Percentiles rank a stretch among this genome's conserved stretches.
Conservation (phyloP, 2,113 vertebrate species). For the Patagioenas fasciata region DNA sequence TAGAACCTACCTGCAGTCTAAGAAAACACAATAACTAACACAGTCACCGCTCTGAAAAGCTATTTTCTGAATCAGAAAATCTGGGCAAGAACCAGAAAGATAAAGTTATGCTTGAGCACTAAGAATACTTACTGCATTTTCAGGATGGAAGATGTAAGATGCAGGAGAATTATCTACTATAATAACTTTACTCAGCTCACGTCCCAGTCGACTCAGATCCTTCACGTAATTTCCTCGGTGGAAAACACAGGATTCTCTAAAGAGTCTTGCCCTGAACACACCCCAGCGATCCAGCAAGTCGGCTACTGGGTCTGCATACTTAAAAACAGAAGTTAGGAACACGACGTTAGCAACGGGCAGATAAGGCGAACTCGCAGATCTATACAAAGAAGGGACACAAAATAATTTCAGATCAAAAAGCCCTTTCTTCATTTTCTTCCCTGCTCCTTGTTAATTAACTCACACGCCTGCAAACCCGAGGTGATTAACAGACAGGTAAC, state of each 20-base stretch:
- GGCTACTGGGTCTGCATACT: constrained; percentile 97
- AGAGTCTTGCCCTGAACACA: constrained; percentile 92
- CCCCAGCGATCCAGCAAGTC: constrained; percentile 96
- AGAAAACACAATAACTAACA: not conserved
- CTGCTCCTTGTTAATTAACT: constrained; percentile 17
- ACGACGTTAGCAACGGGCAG: not conserved
- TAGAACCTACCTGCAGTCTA: not conserved
- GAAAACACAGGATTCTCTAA: constrained; percentile 98
- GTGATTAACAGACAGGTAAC: not conserved
- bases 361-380: not conserved
- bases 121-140: constrained; percentile 89
- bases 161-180: constrained; percentile 98
- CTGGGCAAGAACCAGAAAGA: not conserved
- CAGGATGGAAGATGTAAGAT: constrained; percentile 98
- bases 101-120: not conserved
- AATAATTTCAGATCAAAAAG: not conserved
- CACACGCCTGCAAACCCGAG: not conserved
- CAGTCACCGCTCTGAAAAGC: not conserved
- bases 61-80: not conserved
- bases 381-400: not conserved
- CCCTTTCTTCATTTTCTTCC: not conserved
- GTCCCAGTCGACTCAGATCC: constrained; percentile 94
- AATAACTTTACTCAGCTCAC: constrained; percentile 94
- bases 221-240: constrained; percentile 98
- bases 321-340: constrained; percentile 1